These are phyloP conservation scores for Rutpela maculata DNA, from an alignment of 2,888 invertebrate genomes.

Conservation along the genomic window DNA sequence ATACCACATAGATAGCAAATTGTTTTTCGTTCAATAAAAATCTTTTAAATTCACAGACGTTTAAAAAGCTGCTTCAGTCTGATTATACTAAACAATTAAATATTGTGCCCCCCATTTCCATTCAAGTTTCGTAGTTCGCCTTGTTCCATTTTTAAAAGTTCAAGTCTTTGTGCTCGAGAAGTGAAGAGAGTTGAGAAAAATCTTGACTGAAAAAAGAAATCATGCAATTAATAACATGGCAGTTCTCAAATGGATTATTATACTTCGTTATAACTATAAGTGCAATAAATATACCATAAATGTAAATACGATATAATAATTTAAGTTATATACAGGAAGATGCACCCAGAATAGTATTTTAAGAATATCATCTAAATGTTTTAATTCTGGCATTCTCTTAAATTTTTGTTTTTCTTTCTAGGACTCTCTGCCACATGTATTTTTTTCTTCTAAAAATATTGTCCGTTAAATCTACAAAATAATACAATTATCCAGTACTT, in stretches of 20 bases:
- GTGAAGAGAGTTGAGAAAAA: slow-evolving; percentile 63
- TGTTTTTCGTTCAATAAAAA: background rate
- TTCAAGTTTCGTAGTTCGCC: slow-evolving; percentile 57
- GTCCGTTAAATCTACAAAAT: too few species aligned
- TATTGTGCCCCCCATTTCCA: slow-evolving; percentile 46
- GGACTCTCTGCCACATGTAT: too few species aligned
- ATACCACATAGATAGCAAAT: background rate
- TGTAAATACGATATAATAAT: too few species aligned
- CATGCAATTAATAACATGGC: background rate
- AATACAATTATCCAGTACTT: too few species aligned
- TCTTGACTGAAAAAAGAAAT: slow-evolving; percentile 60
- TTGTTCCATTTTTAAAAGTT: slow-evolving; percentile 52
- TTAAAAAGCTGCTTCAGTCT: slow-evolving; percentile 7
- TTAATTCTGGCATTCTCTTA: too few species aligned
- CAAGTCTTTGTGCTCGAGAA: slow-evolving; percentile 3
- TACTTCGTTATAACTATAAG: background rate
- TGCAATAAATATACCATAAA: too few species aligned
- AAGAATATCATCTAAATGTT: too few species aligned
- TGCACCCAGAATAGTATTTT: too few species aligned
- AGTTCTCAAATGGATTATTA: background rate
- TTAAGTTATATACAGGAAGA: too few species aligned
- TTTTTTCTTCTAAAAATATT: too few species aligned
- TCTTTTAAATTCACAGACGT: background rate
- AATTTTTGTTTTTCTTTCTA: too few species aligned
- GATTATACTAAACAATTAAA: slow-evolving; percentile 19